A percentile compares a stretch with the other conserved stretches of the same genome.
Evolutionary conservation across 2,797 vertebrate species (phyloP).

Genomic region (Gymnoscopelus braueri): DNA sequence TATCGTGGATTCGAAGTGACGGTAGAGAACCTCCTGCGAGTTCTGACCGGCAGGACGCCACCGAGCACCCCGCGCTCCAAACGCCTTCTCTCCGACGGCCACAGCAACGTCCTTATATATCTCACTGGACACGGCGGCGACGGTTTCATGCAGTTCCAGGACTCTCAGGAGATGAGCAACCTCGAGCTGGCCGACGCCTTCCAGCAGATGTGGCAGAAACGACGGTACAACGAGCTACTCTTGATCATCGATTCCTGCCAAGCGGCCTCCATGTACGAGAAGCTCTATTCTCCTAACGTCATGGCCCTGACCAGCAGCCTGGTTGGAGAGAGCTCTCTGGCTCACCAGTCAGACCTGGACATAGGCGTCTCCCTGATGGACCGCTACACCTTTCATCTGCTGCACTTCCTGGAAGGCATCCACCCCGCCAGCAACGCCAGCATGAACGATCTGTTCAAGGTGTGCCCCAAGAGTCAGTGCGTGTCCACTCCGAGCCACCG

Average conservation of each 20-base stretch:
- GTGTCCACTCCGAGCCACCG: slow-evolving; percentile 96
- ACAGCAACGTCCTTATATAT: slow-evolving; percentile 98
- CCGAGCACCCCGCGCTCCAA: slow-evolving; percentile 95
- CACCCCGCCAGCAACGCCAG: slow-evolving; percentile 94
- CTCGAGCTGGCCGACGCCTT: slow-evolving; percentile 97
- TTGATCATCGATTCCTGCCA: slow-evolving; percentile 99
- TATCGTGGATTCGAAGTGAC: slow-evolving; percentile 98
- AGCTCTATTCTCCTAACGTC: slow-evolving; percentile 97
- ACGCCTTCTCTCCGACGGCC: slow-evolving; percentile 95
- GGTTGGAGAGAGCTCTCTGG: slow-evolving; percentile 96
- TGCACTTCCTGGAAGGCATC: slow-evolving; percentile 98
- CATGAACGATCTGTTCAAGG: slow-evolving; percentile 98
- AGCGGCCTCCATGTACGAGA: slow-evolving; percentile 98
- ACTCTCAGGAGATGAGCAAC: slow-evolving; percentile 98
- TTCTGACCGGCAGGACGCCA: slow-evolving; percentile 93
- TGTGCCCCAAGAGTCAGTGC: slow-evolving; percentile 94
- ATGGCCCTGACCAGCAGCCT: slow-evolving; percentile 98
- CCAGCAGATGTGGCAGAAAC: slow-evolving; percentile 97
- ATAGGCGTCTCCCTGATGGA: slow-evolving; percentile 98
- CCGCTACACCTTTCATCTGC: slow-evolving; percentile 96
- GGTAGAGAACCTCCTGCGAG: slow-evolving; percentile 95
- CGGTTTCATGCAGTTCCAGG: slow-evolving; percentile 98
- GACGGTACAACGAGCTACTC: slow-evolving; percentile 91
- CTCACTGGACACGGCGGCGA: slow-evolving; percentile 98
- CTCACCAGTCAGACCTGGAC: slow-evolving; percentile 94